Evolutionary conservation across 2,797 vertebrate species (phyloP).

Genomic region (Enteromius paludinosus): DNA sequence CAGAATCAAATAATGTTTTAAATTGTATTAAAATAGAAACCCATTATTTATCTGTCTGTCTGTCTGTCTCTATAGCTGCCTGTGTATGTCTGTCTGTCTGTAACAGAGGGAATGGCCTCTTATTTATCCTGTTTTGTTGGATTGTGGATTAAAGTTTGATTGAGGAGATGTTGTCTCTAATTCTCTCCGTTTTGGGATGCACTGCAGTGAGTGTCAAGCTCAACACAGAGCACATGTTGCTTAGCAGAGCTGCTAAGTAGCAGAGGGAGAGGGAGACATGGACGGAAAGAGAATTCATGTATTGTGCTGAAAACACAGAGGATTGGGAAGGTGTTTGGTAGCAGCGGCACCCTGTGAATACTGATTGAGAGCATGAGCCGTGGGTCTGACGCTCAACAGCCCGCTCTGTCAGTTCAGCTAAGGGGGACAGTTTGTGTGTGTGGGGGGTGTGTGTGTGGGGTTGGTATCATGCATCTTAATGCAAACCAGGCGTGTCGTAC

Average conservation of each 20-base stretch:
- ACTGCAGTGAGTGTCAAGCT: background rate
- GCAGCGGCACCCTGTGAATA: slow-evolving; percentile 60
- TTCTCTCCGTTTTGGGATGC: slow-evolving; percentile 6
- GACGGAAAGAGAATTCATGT: slow-evolving; percentile 24
- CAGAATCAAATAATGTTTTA: no score
- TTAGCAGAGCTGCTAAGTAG: slow-evolving; percentile 22
- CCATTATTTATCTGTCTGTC: background rate
- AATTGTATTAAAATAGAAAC: no score
- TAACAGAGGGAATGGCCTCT: background rate
- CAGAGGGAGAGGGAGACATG: background rate
- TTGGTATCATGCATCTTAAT: slow-evolving; percentile 68
- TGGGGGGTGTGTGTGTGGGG: no score
- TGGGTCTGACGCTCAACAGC: slow-evolving; percentile 44
- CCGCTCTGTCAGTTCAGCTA: slow-evolving; percentile 18
- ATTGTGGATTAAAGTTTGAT: background rate
- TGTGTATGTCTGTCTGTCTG: background rate
- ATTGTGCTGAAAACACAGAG: slow-evolving; percentile 24
- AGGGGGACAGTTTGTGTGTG: slow-evolving; percentile 17
- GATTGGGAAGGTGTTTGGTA: slow-evolving; percentile 15
- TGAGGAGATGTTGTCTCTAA: background rate
- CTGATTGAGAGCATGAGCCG: slow-evolving; percentile 60
- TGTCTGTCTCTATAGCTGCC: background rate
- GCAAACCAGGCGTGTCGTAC: slow-evolving; percentile 66
- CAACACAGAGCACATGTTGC: slow-evolving; percentile 4
- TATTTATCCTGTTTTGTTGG: background rate